phyloP scores from a whole-genome alignment of 2,888 invertebrate genomes.

The Heliothis peltigera region DNA sequence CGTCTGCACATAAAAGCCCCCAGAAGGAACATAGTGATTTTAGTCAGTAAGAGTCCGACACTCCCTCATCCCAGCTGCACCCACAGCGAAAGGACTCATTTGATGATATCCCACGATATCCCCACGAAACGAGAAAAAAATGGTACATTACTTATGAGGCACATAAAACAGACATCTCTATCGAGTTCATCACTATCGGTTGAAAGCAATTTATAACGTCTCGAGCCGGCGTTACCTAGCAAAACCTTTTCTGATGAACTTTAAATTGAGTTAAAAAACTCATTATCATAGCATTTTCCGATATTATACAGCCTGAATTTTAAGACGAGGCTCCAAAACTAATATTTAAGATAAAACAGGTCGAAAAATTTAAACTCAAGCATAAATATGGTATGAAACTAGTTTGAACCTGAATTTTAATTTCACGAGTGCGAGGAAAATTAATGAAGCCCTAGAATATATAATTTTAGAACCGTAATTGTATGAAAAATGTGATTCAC shows the following conservation, averaged over 20 bases:
- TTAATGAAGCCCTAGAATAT: not conserved
- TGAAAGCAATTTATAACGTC: slow-evolving; percentile 25
- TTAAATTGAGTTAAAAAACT: slow-evolving; percentile 10
- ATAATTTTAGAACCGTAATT: not conserved
- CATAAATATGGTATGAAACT: not conserved
- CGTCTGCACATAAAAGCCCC: too few relatives aligned
- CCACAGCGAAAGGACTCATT: too few relatives aligned
- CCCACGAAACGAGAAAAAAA: too few relatives aligned
- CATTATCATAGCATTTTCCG: not conserved
- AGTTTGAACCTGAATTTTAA: not conserved
- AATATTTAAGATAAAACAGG: not conserved
- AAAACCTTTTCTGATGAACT: slow-evolving; percentile 12
- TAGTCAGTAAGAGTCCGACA: too few relatives aligned
- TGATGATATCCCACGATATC: too few relatives aligned
- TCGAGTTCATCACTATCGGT: slow-evolving; percentile 31
- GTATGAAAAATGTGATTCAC: not conserved
- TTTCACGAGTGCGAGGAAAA: not conserved
- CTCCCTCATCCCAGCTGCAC: too few relatives aligned
- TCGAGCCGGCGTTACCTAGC: slow-evolving; percentile 5
- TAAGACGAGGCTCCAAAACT: not conserved
- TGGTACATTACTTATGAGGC: slow-evolving; percentile 13
- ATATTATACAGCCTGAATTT: not conserved
- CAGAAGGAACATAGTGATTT: too few relatives aligned
- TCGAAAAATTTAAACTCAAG: not conserved
- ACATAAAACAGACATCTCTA: slow-evolving; percentile 4